Evolutionary conservation across 2,113 vertebrate species (phyloP), one percentile per base, ranked within the genome.

Genomic region (Bubo blakistoni): DNA sequence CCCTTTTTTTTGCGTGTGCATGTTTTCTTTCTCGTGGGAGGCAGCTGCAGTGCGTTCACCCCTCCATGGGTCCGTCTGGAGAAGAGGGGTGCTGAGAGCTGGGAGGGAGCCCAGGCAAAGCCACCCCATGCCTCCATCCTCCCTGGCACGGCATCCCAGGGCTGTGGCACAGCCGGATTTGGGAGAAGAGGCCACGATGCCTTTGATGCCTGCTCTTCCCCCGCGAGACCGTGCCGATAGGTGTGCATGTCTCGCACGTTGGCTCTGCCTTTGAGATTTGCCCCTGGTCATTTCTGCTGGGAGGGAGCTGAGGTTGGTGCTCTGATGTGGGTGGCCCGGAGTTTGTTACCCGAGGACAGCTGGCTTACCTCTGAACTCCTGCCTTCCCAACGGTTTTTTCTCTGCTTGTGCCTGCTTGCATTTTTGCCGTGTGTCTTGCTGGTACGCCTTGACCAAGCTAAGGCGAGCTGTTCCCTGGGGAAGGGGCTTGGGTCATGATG

Each of bases 261-360:
- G 94, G 84, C 93, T 94, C 94, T 96, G 92, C 92, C 96, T 91
- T 94, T 82, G 65, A 70, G 92, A 85, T 92, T 97, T 92, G 95
- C 94, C 94, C 94, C 95, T 96, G 94, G 94, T 97, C 96, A 96
- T 97, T 96, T 91, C 62, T 87, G 92, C 70, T 89, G 94, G 92
- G 92, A 92, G 94, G 89, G 94, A 95, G 66, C 94, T 94, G 96
- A 92, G 86, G 92, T 11, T 92, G 92, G 61, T 34, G 92, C 96
- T 96, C 95, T 97, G 94, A 95, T 96, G 96, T 97, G 95, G 94
- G 96, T 96, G 95, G 95, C 96, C 96, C 13, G 1, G 91, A 97
- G 95, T 97, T 96, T 95, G 91, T 97, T 97, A 97, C 96, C 97
- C 2, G 97, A 96, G 96, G 95, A 97, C 91, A 95, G 89, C 96